Percentiles rank a stretch among this genome's conserved stretches.
phyloP scores from a whole-genome alignment of 2,888 invertebrate species.

The Alloplasta piceator region DNA sequence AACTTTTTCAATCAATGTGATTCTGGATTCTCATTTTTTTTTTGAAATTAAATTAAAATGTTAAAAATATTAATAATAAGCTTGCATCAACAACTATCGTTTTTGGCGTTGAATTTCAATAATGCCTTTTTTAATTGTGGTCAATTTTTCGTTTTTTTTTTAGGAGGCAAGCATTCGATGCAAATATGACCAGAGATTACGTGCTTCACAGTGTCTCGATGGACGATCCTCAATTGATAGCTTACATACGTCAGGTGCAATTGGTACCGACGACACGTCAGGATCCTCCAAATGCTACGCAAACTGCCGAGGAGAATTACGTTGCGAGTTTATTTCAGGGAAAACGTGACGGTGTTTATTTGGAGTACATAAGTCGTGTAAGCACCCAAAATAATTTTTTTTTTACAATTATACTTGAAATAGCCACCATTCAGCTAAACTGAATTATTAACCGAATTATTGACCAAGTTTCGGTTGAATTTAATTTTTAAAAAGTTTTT shows the following conservation, averaged over 20 bases:
- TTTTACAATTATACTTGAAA: no score
- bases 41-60: no score
- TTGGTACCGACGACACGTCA: constrained; percentile 83
- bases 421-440: neutral
- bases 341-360: constrained; percentile 79
- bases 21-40: no score
- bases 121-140: neutral
- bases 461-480: no score
- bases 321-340: constrained; percentile 84
- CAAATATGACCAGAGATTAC: constrained; percentile 92
- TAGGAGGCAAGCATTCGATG: constrained; percentile 88
- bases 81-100: no score
- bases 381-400: constrained; percentile 68
- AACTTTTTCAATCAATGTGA: no score
- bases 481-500: no score
- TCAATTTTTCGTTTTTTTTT: neutral
- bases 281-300: constrained; percentile 78
- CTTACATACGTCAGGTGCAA: constrained; percentile 90
- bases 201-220: constrained; percentile 90
- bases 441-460: neutral
- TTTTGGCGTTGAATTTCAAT: no score
- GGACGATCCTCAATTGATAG: constrained; percentile 90
- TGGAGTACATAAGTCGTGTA: constrained; percentile 81
- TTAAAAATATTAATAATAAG: no score
- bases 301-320: constrained; percentile 84